Evolutionary conservation across 2,888 invertebrate species (phyloP).

Genomic region (Xanthia icteritia): DNA sequence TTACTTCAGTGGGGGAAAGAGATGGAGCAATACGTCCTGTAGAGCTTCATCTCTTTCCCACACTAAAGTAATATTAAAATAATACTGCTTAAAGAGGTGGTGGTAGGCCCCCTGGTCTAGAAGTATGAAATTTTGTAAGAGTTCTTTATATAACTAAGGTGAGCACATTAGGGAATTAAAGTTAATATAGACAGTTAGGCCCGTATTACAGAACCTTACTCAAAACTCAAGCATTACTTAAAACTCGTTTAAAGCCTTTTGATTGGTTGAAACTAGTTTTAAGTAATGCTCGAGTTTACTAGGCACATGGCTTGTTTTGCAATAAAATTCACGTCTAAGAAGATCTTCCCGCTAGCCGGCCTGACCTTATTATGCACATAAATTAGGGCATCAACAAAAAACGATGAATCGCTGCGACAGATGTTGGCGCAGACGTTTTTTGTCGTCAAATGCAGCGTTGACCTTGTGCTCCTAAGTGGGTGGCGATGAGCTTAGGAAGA

Average conservation of each 20-base stretch:
- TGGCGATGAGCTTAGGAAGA: conserved; percentile 11
- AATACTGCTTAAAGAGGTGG: too few relatives aligned
- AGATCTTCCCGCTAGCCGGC: background rate
- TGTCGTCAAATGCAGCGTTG: conserved; percentile 30
- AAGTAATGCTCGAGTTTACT: too few relatives aligned
- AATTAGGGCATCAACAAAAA: conserved; percentile 33
- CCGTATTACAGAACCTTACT: too few relatives aligned
- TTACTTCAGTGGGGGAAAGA: too few relatives aligned
- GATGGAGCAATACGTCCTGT: too few relatives aligned
- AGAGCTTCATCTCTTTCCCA: too few relatives aligned
- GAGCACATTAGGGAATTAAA: background rate
- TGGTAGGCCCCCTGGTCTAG: too few relatives aligned
- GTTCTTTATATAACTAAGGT: background rate
- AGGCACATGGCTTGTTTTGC: background rate
- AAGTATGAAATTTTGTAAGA: too few relatives aligned
- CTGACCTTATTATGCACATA: conserved; percentile 4
- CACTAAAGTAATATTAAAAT: too few relatives aligned
- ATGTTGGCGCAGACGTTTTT: conserved; percentile 15
- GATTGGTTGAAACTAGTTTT: too few relatives aligned
- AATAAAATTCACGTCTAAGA: background rate
- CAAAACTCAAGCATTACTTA: too few relatives aligned
- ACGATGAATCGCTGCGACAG: conserved; percentile 22
- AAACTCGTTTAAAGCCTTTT: too few relatives aligned
- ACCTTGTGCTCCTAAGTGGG: conserved; percentile 42
- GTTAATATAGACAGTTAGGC: background rate